Conservation (phyloP, 1,140 invertebrate species). For the Copidosoma floridanum region DNA sequence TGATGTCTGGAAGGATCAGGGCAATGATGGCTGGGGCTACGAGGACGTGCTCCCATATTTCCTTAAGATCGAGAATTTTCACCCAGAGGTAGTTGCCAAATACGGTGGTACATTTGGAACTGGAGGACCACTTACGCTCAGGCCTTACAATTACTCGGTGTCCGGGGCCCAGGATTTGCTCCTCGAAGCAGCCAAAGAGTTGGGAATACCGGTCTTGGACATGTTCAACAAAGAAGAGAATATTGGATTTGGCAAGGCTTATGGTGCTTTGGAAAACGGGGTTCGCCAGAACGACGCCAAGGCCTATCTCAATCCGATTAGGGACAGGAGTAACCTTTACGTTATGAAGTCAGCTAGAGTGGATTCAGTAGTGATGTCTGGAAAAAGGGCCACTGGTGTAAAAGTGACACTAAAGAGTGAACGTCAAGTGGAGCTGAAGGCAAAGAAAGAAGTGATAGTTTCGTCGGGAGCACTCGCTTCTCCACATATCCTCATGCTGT, state of each 20-base stretch:
- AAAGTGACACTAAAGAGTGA: constrained; percentile 54
- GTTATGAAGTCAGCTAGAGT: constrained; percentile 64
- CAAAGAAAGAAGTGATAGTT: constrained; percentile 64
- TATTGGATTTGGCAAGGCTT: constrained; percentile 56
- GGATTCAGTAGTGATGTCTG: constrained; percentile 60
- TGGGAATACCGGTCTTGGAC: constrained; percentile 49
- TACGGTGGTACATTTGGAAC: constrained; percentile 41
- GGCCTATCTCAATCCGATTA: constrained; percentile 62
- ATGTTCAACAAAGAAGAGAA: constrained; percentile 48
- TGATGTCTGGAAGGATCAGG: constrained; percentile 63
- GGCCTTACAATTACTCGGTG: constrained; percentile 55
- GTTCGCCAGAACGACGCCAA: constrained; percentile 64
- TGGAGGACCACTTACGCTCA: constrained; percentile 46
- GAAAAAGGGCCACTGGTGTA: constrained; percentile 43
- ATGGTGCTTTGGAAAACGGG: constrained; percentile 57
- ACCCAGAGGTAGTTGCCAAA: constrained; percentile 32
- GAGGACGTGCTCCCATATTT: constrained; percentile 62
- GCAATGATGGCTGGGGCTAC: constrained; percentile 60
- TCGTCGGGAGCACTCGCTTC: constrained; percentile 62
- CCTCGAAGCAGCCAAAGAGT: constrained; percentile 44
- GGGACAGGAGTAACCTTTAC: constrained; percentile 66
- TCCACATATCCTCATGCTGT: constrained; percentile 69
- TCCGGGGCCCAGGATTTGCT: constrained; percentile 46
- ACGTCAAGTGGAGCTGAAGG: constrained; percentile 45
- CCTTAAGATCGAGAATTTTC: constrained; percentile 51